Conservation (phyloP, 2,888 invertebrate genomes). For the Acrobasis suavella region DNA sequence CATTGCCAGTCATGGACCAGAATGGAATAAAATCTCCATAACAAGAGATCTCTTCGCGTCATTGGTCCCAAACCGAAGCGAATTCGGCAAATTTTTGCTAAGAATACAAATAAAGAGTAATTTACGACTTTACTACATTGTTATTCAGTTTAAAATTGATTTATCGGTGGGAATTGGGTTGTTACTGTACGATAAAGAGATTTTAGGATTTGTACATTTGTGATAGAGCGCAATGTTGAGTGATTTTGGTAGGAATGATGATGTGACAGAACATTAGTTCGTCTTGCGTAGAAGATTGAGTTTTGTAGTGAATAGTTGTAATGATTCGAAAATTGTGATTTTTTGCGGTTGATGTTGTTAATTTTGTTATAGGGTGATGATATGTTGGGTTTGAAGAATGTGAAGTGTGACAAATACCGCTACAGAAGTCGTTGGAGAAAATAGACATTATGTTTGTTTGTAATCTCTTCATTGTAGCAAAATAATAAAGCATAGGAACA, state of each 20-base stretch:
- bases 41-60: conserved; percentile 1
- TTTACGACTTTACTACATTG: neutral
- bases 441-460: too few species aligned
- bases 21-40: neutral
- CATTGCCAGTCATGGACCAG: neutral
- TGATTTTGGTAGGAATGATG: neutral
- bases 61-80: neutral
- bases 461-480: too few species aligned
- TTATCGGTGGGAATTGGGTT: too few species aligned
- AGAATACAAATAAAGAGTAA: neutral
- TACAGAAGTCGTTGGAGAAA: too few species aligned
- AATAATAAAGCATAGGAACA: too few species aligned
- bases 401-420: too few species aligned
- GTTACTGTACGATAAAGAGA: neutral
- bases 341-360: neutral
- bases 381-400: neutral
- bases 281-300: conserved; percentile 8
- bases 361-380: neutral
- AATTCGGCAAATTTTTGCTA: neutral
- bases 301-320: conserved; percentile 4
- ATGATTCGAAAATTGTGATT: conserved; percentile 4
- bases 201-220: neutral
- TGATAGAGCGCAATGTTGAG: neutral
- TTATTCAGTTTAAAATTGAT: neutral
- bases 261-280: neutral